Evolutionary conservation across 2,797 vertebrate genomes (phyloP).

Genomic region (Lepus oiostolus): DNA sequence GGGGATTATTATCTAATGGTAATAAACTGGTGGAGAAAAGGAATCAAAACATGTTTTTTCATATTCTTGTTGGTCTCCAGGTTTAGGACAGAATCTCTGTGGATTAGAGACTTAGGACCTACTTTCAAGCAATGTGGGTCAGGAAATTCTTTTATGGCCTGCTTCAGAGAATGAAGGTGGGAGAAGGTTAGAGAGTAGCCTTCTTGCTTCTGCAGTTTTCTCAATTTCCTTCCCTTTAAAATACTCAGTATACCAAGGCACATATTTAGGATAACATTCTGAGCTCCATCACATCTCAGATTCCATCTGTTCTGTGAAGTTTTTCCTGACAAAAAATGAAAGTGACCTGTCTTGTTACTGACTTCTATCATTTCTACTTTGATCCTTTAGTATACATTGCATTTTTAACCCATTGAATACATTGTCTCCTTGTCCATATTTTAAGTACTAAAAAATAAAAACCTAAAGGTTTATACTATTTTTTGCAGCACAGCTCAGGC

Average conservation of each 20-base stretch:
- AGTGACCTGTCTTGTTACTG: not conserved
- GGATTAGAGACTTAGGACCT: not conserved
- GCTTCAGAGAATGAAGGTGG: not conserved
- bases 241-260: not conserved
- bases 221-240: not conserved
- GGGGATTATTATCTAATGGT: not conserved
- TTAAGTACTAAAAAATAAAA: conserved; percentile 27
- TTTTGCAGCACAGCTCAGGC: not conserved
- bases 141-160: not conserved
- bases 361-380: not conserved
- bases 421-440: not conserved
- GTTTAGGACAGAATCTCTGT: not conserved
- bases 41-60: not conserved
- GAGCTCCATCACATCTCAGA: not conserved
- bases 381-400: not conserved
- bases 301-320: not conserved
- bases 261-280: not conserved
- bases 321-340: not conserved
- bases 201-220: not conserved
- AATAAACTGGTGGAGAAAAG: not conserved
- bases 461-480: not conserved
- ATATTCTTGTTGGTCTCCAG: not conserved
- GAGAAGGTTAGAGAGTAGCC: not conserved
- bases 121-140: not conserved
- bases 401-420: not conserved